These are phyloP conservation scores for Trichomalopsis sarcophagae DNA, from an alignment of 1,140 invertebrate genomes.

Conservation along the genomic window DNA sequence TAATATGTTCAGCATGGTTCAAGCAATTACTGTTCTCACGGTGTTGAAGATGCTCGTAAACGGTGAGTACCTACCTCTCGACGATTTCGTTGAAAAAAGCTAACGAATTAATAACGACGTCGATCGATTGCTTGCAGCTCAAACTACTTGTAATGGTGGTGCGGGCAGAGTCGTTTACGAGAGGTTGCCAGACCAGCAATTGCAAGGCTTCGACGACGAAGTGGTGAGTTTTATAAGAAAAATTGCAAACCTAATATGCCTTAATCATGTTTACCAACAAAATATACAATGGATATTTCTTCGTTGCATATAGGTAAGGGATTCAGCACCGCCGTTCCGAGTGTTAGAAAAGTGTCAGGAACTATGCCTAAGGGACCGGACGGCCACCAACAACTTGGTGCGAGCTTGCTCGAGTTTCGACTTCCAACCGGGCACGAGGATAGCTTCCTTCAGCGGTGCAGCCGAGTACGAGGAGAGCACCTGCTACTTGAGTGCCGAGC, in stretches of 20 bases:
- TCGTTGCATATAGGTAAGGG: slow-evolving; percentile 77
- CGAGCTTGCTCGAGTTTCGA: slow-evolving; percentile 90
- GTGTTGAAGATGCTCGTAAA: slow-evolving; percentile 88
- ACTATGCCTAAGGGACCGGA: slow-evolving; percentile 87
- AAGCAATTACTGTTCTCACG: slow-evolving; percentile 88
- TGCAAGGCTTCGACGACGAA: slow-evolving; percentile 91
- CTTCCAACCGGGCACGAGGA: slow-evolving; percentile 90
- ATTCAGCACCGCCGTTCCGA: slow-evolving; percentile 87
- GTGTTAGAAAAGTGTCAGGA: slow-evolving; percentile 92
- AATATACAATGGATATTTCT: not conserved
- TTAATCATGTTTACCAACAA: not conserved
- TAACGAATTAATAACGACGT: not conserved
- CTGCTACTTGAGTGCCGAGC: slow-evolving; percentile 91
- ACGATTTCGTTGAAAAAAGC: not conserved
- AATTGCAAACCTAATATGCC: not conserved
- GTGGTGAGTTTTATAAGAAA: slow-evolving; percentile 78
- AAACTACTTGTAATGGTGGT: slow-evolving; percentile 93
- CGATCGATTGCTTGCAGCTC: slow-evolving; percentile 75
- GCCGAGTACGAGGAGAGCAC: slow-evolving; percentile 92
- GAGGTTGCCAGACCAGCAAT: slow-evolving; percentile 89
- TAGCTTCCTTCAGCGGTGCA: slow-evolving; percentile 86
- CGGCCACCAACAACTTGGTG: slow-evolving; percentile 85
- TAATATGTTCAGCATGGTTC: slow-evolving; percentile 83
- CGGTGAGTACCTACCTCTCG: slow-evolving; percentile 76
- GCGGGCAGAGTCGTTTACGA: slow-evolving; percentile 90